Conservation (phyloP, 2,113 vertebrate species). For the Pachypanchax playfairii region DNA sequence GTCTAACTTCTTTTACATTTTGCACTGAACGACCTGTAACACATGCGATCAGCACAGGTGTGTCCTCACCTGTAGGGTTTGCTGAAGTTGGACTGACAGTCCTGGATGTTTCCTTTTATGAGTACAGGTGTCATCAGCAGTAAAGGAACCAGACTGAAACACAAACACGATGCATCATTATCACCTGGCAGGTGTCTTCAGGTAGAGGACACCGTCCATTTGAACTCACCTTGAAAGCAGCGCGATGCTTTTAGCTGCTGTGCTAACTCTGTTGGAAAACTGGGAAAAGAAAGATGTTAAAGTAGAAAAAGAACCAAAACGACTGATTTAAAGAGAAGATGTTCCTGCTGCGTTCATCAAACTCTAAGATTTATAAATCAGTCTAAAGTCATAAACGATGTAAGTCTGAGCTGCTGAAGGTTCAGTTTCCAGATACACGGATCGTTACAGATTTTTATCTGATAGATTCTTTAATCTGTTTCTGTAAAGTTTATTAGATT, state of each 20-base stretch:
- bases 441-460: too few relatives aligned
- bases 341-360: too few relatives aligned
- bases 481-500: too few relatives aligned
- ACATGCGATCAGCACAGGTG: not conserved
- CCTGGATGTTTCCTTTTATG: constrained; percentile 77
- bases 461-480: too few relatives aligned
- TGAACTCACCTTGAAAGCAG: constrained; percentile 69
- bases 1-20: not conserved
- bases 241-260: constrained; percentile 38
- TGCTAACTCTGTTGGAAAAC: constrained; percentile 67
- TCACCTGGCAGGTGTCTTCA: fast-evolving
- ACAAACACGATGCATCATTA: not conserved
- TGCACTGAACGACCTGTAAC: too few relatives aligned
- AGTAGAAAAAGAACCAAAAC: not conserved
- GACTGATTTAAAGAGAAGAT: too few relatives aligned
- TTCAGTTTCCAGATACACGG: too few relatives aligned
- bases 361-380: too few relatives aligned
- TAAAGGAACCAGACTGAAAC: constrained; percentile 81
- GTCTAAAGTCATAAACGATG: too few relatives aligned
- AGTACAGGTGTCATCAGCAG: constrained; percentile 87
- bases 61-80: constrained; percentile 83
- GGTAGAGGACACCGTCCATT: too few relatives aligned
- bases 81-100: constrained; percentile 86
- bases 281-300: constrained; percentile 32
- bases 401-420: too few relatives aligned